Evolutionary conservation across 2,113 vertebrate species (phyloP).

Genomic region (Chionomys nivalis): DNA sequence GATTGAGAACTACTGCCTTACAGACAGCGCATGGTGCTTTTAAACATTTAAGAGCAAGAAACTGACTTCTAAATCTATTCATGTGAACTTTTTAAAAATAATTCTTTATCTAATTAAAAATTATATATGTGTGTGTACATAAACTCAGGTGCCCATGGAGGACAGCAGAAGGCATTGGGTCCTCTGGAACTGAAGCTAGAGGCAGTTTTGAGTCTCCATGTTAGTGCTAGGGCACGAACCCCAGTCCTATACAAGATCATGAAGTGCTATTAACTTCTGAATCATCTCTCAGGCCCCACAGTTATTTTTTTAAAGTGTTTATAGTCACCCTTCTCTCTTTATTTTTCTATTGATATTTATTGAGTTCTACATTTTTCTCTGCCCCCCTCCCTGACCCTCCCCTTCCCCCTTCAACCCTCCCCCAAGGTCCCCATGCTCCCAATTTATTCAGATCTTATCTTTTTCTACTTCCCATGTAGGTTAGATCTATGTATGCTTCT

Average conservation of each 20-base stretch:
- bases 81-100: background rate
- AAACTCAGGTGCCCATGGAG: background rate
- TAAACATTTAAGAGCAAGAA: slow-evolving; percentile 17
- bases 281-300: background rate
- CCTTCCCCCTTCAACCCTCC: too few relatives aligned
- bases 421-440: too few relatives aligned
- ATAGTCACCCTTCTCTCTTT: background rate
- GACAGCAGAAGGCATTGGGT: background rate
- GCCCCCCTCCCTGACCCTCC: too few relatives aligned
- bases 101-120: background rate
- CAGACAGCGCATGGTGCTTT: slow-evolving; percentile 41
- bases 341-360: too few relatives aligned
- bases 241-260: background rate
- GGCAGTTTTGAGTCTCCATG: background rate
- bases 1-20: background rate
- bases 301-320: slow-evolving; percentile 13
- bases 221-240: background rate
- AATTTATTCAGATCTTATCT: too few relatives aligned
- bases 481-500: too few relatives aligned
- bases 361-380: too few relatives aligned
- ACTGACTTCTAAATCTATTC: background rate
- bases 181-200: background rate
- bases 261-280: background rate
- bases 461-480: too few relatives aligned
- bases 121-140: background rate